Base-by-base conservation (phyloP, 2,888 invertebrate genomes). In the Tetropium fuscum region DNA sequence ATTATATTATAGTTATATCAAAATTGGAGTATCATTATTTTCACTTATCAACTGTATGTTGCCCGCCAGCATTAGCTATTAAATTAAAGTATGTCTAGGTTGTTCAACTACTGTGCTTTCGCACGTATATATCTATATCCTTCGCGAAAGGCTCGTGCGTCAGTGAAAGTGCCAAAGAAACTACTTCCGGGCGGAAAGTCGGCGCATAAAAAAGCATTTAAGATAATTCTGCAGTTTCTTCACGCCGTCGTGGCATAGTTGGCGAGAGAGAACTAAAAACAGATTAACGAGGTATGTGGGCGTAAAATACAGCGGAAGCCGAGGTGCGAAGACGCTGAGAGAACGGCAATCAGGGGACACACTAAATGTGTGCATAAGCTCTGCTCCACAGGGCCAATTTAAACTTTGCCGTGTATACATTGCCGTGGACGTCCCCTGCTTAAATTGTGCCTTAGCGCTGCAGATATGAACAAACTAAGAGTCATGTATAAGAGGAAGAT, bases 321-420 rank as follows among this genome's bases (percentile, higher is more conserved):
- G 47, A 47, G 47, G 47, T 34, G 47, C 47, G 47, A 47, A 47
- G 47, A 47, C 20, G 47, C 20, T 47, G 32, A 15, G 22, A 44
- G 13, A 44, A 30, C 44, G 44, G 30, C 30, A 44, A 18, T 1
- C 15, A 16, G 44, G 30, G 44, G 30, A 44, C 20, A 4, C n/a
- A 10, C 30, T 47, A 5, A 30, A 34, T 47, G 47, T 47, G 47
- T 47, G 47, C 47, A 32, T 13, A 34, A 38, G 36, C 22, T 15
- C 11, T 20, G 25, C 32, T 47, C 47, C 34, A 19, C 20, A 34
- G n/a, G 11, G 34, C 36, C 22, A 48, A 48, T 48, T 48, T 48
- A 48, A 48, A 48, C 48, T 34, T 34, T 34, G 32, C 32, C 6
- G 19, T 47, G 48, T 48, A 34, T 48, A 48, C 48, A 34, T 20